Evolutionary conservation across 2,797 vertebrate species (phyloP).

Genomic region (Poeciliopsis gracilis): DNA sequence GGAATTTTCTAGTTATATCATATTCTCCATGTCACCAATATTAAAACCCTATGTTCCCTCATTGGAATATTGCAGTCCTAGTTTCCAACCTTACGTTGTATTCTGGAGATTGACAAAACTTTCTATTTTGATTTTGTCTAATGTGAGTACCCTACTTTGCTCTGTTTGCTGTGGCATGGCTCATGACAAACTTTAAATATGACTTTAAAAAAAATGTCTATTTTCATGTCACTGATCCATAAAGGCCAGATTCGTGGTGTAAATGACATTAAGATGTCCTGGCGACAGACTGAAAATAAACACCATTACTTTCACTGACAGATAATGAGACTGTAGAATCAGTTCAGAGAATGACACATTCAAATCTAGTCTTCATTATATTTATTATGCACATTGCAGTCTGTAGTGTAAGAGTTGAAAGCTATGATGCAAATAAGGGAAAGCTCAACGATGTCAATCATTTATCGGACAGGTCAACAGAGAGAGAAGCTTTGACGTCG

Average conservation of each 20-base stretch:
- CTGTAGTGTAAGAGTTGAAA: constrained; percentile 34
- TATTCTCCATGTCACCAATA: neutral
- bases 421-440: constrained; percentile 68
- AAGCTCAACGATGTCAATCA: constrained; percentile 61
- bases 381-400: constrained; percentile 18
- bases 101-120: neutral
- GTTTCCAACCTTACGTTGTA: neutral
- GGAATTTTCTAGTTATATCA: too few species aligned
- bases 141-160: neutral
- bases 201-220: neutral
- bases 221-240: neutral
- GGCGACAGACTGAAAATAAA: neutral
- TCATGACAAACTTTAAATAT: neutral
- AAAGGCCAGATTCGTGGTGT: neutral
- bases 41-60: neutral
- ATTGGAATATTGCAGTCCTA: neutral
- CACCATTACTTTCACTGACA: constrained; percentile 18
- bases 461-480: constrained; percentile 28
- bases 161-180: neutral
- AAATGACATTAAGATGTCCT: neutral
- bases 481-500: constrained; percentile 8
- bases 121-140: neutral
- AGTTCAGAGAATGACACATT: constrained; percentile 19
- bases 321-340: constrained; percentile 17
- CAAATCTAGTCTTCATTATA: constrained; percentile 14